Evolutionary conservation across 1,140 invertebrate genomes (phyloP).

Genomic region (Procambarus virginalis): DNA sequence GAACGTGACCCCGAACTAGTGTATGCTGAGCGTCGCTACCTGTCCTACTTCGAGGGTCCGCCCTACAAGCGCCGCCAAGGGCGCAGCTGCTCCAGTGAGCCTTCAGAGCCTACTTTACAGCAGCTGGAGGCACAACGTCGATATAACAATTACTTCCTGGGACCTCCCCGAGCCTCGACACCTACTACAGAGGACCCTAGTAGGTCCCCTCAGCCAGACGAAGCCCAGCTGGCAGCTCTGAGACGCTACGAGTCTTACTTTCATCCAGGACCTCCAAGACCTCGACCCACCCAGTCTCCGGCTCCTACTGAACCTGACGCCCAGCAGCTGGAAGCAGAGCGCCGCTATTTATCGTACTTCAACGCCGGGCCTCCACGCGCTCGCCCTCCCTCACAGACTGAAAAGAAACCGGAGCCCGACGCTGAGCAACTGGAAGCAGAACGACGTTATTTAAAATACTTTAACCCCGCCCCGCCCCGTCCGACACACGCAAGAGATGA

Average conservation of each 20-base stretch:
- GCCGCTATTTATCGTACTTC: conserved; percentile 45
- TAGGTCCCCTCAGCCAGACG: conserved; percentile 49
- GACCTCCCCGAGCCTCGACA: conserved; percentile 59
- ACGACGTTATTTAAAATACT: conserved; percentile 59
- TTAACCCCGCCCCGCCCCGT: conserved; percentile 58
- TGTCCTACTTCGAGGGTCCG: conserved; percentile 62
- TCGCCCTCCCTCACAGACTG: neutral
- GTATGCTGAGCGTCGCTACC: conserved; percentile 62
- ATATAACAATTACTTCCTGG: conserved; percentile 65
- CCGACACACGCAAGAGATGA: conserved; percentile 11
- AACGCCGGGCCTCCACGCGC: conserved; percentile 35
- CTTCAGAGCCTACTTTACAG: conserved; percentile 22
- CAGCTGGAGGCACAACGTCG: conserved; percentile 61
- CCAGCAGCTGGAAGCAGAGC: conserved; percentile 35
- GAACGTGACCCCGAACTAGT: conserved; percentile 68
- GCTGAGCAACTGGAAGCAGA: conserved; percentile 43
- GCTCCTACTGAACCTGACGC: conserved; percentile 28
- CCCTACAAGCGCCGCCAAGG: conserved; percentile 49
- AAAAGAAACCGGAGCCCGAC: conserved; percentile 33
- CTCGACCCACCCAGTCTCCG: conserved; percentile 18
- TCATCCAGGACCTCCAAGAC: conserved; percentile 45
- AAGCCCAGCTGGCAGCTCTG: conserved; percentile 53
- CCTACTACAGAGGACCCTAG: conserved; percentile 28
- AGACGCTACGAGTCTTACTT: conserved; percentile 65
- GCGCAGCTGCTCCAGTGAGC: conserved; percentile 29